These are phyloP conservation scores for Fistularia commersonii DNA, from an alignment of 2,797 vertebrate species.

Conservation along the genomic window DNA sequence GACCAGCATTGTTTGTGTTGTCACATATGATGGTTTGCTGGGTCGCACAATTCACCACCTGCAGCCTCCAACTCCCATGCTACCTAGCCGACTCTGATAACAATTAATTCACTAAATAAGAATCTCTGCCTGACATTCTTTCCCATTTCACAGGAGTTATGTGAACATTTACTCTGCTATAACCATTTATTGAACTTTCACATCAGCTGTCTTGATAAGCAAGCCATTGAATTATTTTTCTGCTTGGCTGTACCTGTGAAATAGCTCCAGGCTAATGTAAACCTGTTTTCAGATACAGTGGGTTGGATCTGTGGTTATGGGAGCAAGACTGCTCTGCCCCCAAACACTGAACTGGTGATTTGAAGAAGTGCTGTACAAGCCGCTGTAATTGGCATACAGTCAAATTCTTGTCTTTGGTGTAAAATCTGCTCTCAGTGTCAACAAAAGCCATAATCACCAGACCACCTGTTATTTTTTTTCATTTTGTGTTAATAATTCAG, in stretches of 20 bases:
- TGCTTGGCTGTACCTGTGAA: constrained; percentile 75
- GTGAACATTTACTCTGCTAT: constrained; percentile 72
- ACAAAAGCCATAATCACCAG: too few relatives aligned
- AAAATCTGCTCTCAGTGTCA: too few relatives aligned
- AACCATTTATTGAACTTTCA: constrained; percentile 77
- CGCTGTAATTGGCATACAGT: background rate
- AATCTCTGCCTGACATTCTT: constrained; percentile 60
- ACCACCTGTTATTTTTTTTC: too few relatives aligned
- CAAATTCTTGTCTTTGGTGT: too few relatives aligned
- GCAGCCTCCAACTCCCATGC: constrained; percentile 25
- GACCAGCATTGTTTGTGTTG: constrained; percentile 36
- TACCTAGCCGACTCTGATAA: constrained; percentile 51
- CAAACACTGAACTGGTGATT: constrained; percentile 36
- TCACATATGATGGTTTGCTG: constrained; percentile 31
- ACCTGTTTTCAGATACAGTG: constrained; percentile 68
- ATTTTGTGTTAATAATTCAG: too few relatives aligned
- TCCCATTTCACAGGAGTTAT: constrained; percentile 67
- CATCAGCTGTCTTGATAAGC: constrained; percentile 70
- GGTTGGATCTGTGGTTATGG: constrained; percentile 46
- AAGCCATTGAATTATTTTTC: constrained; percentile 78
- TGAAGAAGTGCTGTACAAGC: constrained; percentile 15
- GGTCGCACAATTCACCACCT: constrained; percentile 2
- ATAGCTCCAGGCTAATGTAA: constrained; percentile 73
- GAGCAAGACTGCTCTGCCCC: constrained; percentile 30
- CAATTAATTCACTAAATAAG: constrained; percentile 67